Evolutionary conservation across 2,797 vertebrate species (phyloP), one percentile per base, ranked within the genome.

Genomic region (Anomalospiza imberbis): DNA sequence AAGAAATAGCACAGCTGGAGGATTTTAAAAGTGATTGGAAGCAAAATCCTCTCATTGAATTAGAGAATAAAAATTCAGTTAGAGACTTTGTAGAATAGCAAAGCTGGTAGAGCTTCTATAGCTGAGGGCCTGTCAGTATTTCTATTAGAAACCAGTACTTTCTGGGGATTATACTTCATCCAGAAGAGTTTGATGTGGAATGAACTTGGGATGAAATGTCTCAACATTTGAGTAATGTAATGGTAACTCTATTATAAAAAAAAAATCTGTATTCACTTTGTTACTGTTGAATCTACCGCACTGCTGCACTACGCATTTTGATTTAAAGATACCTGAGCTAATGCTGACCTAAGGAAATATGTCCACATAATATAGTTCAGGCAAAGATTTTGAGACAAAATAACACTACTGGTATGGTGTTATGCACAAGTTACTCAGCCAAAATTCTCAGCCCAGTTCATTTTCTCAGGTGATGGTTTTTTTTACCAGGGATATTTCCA

Each of bases 1-100:
- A 91, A 95, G 95, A 93, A 91, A 96, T 94, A 94, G 77, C 89
- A 93, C 93, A 97, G 91, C 92, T 97, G 91, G 92, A 96, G 89
- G 79, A 97, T 94, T 95, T 96, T 74, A 91, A 97, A 98, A 97
- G 83, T 94, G 95, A 97, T 97, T 97, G 96, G 88, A 97, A 97
- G 92, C 89, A 97, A 97, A 97, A 97, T 85, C 72, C 96, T 95
- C 93, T 96, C 76, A 95, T 93, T 94, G 93, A 96, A 95, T 97
- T 97, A 96, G 57, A 97, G 93, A 96, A 80, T 66, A 95, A 96
- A 96, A 97, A 97, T 96, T 95, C 95, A 68, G 78, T 97, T 97
- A 96, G 85, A 67, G 83, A 94, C 67, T 80, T 93, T 74, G 53
- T 89, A 91, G 81, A 65, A 65, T 40, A 96, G 84, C 62, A 91